Base-by-base conservation (phyloP, 2,113 vertebrate species). In the Aythya baeri region DNA sequence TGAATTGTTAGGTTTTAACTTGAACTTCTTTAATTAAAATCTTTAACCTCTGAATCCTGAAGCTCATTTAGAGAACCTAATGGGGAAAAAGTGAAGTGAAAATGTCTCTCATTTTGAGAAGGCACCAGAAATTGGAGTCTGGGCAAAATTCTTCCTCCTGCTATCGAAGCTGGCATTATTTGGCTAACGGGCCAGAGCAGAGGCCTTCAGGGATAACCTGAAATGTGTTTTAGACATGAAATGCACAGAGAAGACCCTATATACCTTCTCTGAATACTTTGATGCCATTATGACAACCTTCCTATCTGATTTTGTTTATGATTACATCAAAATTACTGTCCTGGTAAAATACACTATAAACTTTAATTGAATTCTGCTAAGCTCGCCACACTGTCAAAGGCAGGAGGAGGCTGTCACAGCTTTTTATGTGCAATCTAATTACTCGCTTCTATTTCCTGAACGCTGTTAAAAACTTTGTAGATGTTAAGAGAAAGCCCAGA, bases 301-400 rank as follows among this genome's bases (percentile, higher is more conserved):
- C 43, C 38, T 86, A 61, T 88, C 66, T 78, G 66, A 87, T 87
- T 92, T 92, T 88, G 61, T 83, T 65, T 65, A 43, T 22, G 61
- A 95, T 91, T 93, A 77, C 61, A 93, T 93, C 49, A 83, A 96
- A 96, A 93, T 78, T 88, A 49, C 50, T 32, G 52, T 88, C 43
- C 65, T 83, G 38, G 65, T 91, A 90, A 88, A 88, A 34, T 63
- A 57, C 26, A 9, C 63, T 91, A 38, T 78, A 93, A 88, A 86
- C 78, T 95, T 94, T 61, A 88, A 84, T 83, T 83, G 75, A 88
- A 88, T 91, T 96, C 65, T 83, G 15, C 65, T 81, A 43, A 91
- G 52, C 67, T 91, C 46, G 25, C 54, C 26, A 55, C 59, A 8
- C 2, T 93, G 7, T 74, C 13, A 55, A 62, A 90, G 61, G 26